Evolutionary conservation across 2,113 vertebrate species (phyloP).

Genomic region (Hyperopisus bebe): DNA sequence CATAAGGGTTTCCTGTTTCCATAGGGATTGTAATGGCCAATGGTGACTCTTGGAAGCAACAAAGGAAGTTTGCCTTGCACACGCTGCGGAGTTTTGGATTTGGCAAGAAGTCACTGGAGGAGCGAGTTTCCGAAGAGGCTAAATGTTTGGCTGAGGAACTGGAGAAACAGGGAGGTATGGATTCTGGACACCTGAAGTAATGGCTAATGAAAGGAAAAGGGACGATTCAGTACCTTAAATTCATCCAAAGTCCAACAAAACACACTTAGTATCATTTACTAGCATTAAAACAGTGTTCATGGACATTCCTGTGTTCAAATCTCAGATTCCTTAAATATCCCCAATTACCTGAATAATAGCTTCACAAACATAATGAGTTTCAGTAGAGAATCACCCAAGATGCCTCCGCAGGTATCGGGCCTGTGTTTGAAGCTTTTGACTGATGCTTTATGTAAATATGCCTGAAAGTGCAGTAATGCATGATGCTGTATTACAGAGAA

Average conservation of each 20-base stretch:
- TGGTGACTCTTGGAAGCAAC: slow-evolving; percentile 35
- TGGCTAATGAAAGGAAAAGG: background rate
- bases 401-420: background rate
- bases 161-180: slow-evolving; percentile 30
- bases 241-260: background rate
- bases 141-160: slow-evolving; percentile 24
- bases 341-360: background rate
- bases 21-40: slow-evolving; percentile 32
- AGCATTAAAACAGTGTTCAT: background rate
- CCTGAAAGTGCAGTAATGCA: background rate
- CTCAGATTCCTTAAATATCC: background rate
- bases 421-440: background rate
- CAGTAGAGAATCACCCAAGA: background rate
- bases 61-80: slow-evolving; percentile 40
- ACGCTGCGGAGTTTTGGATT: slow-evolving; percentile 40
- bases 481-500: slow-evolving; percentile 23
- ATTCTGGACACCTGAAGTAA: background rate
- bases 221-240: background rate
- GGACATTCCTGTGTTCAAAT: background rate
- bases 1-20: background rate
- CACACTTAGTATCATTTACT: background rate
- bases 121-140: slow-evolving; percentile 37
- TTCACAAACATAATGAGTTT: background rate
- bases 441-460: background rate
- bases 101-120: slow-evolving; percentile 42